These are phyloP conservation scores for Zaprionus inermis DNA, from an alignment of 1,140 invertebrate species.

Conservation along the genomic window DNA sequence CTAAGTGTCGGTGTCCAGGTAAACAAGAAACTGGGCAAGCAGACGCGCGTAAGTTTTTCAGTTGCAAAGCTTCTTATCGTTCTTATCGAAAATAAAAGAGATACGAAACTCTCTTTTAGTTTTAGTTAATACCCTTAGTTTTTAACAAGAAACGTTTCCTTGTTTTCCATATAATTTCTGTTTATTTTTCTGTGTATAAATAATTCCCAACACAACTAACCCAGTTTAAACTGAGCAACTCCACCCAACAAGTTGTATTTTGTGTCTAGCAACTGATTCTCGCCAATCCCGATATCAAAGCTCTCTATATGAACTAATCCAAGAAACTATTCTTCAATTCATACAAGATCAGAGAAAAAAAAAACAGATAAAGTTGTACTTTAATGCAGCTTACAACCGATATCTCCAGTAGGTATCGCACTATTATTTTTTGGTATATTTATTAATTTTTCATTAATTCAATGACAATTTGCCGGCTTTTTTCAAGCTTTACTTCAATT, in stretches of 20 bases:
- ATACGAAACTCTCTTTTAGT: constrained; percentile 32
- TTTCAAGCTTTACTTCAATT: constrained; percentile 67
- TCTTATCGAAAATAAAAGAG: constrained; percentile 1
- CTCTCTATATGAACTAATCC: constrained; percentile 5
- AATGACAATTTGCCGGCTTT: constrained; percentile 21
- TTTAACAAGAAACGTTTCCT: constrained; percentile 10
- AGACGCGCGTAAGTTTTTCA: constrained; percentile 88
- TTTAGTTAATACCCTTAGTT: constrained; percentile 6
- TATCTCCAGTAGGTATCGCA: constrained; percentile 7
- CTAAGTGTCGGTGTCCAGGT: constrained; percentile 94
- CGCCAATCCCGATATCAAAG: not conserved
- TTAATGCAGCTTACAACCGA: constrained; percentile 23
- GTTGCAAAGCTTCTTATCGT: constrained; percentile 84
- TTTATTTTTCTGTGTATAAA: constrained; percentile 5
- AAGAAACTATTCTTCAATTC: not conserved
- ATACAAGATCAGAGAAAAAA: constrained; percentile 2
- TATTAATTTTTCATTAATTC: constrained; percentile 18
- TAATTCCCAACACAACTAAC: constrained; percentile 19
- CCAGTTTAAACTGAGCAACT: constrained; percentile 9
- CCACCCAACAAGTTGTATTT: constrained; percentile 12
- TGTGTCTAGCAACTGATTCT: constrained; percentile 11
- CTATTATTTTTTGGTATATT: not conserved
- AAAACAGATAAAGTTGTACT: constrained; percentile 16
- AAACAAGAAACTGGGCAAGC: constrained; percentile 86
- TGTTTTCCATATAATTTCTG: constrained; percentile 26